phyloP scores from a whole-genome alignment of 2,888 invertebrate species.

The Lacanobia wlatinum region DNA sequence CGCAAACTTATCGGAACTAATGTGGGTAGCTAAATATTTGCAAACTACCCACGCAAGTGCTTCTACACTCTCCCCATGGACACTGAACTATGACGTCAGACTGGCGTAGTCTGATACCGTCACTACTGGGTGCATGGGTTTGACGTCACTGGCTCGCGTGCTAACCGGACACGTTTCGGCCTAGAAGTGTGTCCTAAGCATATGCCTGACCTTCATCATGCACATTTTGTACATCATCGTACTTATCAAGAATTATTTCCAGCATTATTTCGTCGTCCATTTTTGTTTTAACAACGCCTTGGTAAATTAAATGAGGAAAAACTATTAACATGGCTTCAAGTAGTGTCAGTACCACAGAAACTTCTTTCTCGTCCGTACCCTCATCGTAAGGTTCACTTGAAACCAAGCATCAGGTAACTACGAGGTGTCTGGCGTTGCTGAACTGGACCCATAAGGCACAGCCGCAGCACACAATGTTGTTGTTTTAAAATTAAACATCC shows the following conservation, averaged over 20 bases:
- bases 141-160: constrained; percentile 46
- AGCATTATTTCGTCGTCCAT: no score
- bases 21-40: neutral
- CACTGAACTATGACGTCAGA: constrained; percentile 25
- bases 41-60: constrained; percentile 7
- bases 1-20: neutral
- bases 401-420: no score
- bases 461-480: no score
- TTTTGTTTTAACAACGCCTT: neutral
- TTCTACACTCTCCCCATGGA: neutral
- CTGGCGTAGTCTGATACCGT: neutral
- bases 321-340: neutral
- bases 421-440: no score
- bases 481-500: no score
- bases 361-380: no score
- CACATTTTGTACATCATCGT: constrained; percentile 13
- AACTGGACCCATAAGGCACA: no score
- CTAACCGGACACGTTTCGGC: constrained; percentile 27
- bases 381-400: no score
- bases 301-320: neutral
- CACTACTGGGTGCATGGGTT: neutral
- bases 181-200: constrained; percentile 4
- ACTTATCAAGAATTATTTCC: neutral
- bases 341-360: neutral
- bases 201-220: neutral